phyloP scores from a whole-genome alignment of 2,113 vertebrate genomes.

The Bolborhynchus lineola region DNA sequence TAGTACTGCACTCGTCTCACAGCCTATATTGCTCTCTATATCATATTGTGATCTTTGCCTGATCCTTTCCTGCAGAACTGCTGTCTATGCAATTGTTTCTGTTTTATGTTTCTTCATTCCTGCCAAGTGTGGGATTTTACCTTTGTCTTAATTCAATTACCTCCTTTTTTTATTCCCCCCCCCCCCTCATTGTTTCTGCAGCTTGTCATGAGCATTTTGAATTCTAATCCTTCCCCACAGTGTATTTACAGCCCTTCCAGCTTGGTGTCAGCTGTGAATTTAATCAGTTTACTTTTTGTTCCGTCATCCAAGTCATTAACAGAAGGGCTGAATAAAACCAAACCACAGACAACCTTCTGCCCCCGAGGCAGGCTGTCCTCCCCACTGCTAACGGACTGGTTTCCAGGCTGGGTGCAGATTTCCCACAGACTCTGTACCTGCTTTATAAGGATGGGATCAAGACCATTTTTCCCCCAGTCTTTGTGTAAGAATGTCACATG shows the following conservation, averaged over 20 bases:
- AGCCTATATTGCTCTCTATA: background rate
- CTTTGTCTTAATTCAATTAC: background rate
- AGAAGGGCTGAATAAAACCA: background rate
- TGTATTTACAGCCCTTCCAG: slow-evolving; percentile 15
- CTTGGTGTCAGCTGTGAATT: slow-evolving; percentile 41
- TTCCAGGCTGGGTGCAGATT: background rate
- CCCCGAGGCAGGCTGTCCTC: background rate
- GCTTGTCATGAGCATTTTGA: background rate
- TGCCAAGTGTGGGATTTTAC: background rate
- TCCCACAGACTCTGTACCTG: background rate
- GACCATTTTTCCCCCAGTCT: background rate
- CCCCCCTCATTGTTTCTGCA: background rate
- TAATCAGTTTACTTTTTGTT: slow-evolving; percentile 41
- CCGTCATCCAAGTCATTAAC: background rate
- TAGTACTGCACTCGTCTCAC: background rate
- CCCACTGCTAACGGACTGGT: background rate
- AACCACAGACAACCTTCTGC: background rate
- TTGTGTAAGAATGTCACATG: background rate
- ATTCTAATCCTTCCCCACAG: slow-evolving; percentile 33
- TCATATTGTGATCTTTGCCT: background rate
- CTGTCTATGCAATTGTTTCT: background rate
- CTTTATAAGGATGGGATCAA: background rate
- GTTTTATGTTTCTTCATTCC: background rate
- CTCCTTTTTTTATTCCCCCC: background rate
- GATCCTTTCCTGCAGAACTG: background rate